Evolutionary conservation across 2,888 invertebrate genomes (phyloP).

Genomic region (Caenorhabditis becei): DNA sequence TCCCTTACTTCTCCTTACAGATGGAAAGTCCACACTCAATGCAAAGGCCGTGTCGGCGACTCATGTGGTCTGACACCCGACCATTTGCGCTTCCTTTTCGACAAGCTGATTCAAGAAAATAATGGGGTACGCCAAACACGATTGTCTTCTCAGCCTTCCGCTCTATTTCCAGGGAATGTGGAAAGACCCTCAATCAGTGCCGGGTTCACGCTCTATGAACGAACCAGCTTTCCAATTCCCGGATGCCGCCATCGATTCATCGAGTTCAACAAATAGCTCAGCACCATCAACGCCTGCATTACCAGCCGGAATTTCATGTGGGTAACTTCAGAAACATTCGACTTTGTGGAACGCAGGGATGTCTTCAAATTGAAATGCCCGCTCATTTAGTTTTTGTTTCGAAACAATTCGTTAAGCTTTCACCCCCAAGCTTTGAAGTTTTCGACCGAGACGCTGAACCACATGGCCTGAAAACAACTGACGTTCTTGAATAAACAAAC

Average conservation of each 20-base stretch:
- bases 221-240: conserved; percentile 74
- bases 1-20: conserved; percentile 62
- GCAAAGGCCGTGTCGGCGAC: conserved; percentile 78
- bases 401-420: no score
- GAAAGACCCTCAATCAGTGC: conserved; percentile 72
- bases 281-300: conserved; percentile 79
- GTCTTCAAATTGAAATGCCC: no score
- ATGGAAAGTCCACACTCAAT: conserved; percentile 78
- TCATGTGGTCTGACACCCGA: conserved; percentile 80
- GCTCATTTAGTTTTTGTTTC: no score
- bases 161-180: conserved; percentile 67
- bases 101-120: conserved; percentile 71
- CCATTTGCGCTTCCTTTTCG: conserved; percentile 76
- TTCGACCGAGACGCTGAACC: no score
- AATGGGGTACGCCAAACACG: conserved; percentile 64
- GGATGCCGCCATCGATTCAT: conserved; percentile 73
- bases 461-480: no score
- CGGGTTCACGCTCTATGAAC: conserved; percentile 64
- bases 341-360: no score
- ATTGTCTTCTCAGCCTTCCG: not conserved
- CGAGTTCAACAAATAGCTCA: conserved; percentile 79
- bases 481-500: no score
- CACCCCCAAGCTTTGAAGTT: no score
- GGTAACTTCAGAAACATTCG: no score
- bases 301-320: conserved; percentile 46